Percentiles rank a stretch among this genome's conserved stretches.
phyloP scores from a whole-genome alignment of 2,113 vertebrate species.

The Alaudala cheleensis region DNA sequence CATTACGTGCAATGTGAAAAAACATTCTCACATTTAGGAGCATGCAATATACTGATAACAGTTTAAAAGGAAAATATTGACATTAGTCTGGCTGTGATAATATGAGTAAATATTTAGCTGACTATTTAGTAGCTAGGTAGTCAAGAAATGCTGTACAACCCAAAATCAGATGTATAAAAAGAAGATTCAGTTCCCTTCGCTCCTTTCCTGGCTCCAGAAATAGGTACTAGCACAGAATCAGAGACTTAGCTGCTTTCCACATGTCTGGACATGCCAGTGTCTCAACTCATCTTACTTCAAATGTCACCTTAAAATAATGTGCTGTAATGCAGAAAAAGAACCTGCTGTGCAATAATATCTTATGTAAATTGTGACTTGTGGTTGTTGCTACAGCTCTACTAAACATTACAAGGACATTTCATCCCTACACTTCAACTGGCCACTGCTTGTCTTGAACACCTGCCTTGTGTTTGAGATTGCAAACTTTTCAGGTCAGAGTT shows the following conservation, averaged over 20 bases:
- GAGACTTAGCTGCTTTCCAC: background rate
- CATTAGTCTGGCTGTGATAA: conserved; percentile 51
- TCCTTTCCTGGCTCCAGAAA: background rate
- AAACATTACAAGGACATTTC: conserved; percentile 33
- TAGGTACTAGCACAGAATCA: background rate
- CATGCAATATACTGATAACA: conserved; percentile 18
- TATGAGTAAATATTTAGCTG: conserved; percentile 59
- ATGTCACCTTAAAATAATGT: conserved; percentile 22
- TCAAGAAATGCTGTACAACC: conserved; percentile 45
- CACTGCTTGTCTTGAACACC: conserved; percentile 20
- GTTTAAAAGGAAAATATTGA: conserved; percentile 59
- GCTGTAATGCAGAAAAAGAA: conserved; percentile 37
- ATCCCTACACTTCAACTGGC: background rate
- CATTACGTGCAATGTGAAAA: background rate
- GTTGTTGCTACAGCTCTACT: conserved; percentile 39
- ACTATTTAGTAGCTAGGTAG: conserved; percentile 41
- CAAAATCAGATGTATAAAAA: conserved; percentile 12
- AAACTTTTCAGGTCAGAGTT: conserved; percentile 40
- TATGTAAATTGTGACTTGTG: conserved; percentile 53
- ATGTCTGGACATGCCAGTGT: background rate
- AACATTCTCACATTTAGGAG: background rate
- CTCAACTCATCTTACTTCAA: conserved; percentile 26
- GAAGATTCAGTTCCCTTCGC: background rate
- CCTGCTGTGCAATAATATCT: conserved; percentile 35
- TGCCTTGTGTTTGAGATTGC: background rate